These are phyloP conservation scores for Microctenopoma lineatum DNA, from an alignment of 2,797 vertebrate species.

Conservation along the genomic window DNA sequence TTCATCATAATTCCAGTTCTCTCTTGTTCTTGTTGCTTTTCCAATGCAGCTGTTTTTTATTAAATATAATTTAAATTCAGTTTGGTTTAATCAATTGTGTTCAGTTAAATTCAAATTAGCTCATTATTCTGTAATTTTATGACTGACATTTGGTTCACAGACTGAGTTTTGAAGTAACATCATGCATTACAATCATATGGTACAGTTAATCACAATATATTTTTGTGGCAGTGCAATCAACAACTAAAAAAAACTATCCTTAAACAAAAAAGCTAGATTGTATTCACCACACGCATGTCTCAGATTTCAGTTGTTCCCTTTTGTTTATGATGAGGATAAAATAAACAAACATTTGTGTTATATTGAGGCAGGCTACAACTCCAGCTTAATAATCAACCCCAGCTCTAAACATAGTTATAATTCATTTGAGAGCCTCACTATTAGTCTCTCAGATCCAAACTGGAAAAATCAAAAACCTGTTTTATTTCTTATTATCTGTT, in stretches of 20 bases:
- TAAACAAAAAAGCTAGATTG: too few relatives aligned
- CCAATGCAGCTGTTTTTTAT: conserved; percentile 25
- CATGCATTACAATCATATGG: neutral
- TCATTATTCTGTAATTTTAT: conserved; percentile 21
- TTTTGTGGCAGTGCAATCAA: neutral
- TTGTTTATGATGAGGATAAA: conserved; percentile 11
- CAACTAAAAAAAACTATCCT: neutral
- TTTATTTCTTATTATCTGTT: too few relatives aligned
- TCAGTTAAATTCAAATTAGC: conserved; percentile 18
- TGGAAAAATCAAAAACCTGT: too few relatives aligned
- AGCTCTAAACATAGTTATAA: too few relatives aligned
- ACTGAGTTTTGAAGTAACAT: conserved; percentile 4
- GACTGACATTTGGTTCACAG: neutral
- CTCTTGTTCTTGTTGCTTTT: neutral
- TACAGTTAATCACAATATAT: neutral
- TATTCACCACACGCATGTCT: neutral
- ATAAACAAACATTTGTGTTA: conserved; percentile 10
- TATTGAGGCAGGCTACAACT: neutral
- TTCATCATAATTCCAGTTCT: neutral
- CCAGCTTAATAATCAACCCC: too few relatives aligned
- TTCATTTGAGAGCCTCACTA: too few relatives aligned
- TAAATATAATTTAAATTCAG: conserved; percentile 16
- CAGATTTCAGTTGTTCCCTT: neutral
- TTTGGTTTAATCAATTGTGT: conserved; percentile 15
- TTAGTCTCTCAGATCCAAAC: too few relatives aligned